Conservation (phyloP, 2,113 vertebrate genomes). For the Pseudorhombus dupliciocellatus region DNA sequence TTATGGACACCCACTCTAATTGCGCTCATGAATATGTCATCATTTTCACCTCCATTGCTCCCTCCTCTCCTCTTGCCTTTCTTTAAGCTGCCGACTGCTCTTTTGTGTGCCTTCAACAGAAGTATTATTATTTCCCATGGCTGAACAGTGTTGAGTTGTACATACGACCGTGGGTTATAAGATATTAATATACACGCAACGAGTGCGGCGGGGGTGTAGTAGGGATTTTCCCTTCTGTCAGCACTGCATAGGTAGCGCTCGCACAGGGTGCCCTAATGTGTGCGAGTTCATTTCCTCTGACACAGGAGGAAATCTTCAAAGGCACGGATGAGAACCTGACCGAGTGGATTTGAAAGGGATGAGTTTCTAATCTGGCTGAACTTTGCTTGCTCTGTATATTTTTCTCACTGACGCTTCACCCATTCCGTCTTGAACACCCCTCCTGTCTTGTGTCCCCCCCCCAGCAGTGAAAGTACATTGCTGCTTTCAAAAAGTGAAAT, state of each 20-base stretch:
- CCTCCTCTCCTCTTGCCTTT: conserved; percentile 8
- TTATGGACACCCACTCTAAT: conserved; percentile 35
- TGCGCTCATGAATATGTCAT: conserved; percentile 42
- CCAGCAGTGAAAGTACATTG: conserved; percentile 21
- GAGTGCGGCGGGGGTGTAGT: conserved; percentile 37
- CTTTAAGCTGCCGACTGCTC: conserved; percentile 17
- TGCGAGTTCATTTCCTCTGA: conserved; percentile 67
- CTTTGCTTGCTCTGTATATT: conserved; percentile 78
- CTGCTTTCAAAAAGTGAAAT: conserved; percentile 38
- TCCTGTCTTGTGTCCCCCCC: conserved; percentile 28
- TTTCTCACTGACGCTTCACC: conserved; percentile 55
- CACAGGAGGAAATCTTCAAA: conserved; percentile 74
- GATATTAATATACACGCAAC: conserved; percentile 63
- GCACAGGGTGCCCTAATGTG: conserved; percentile 51
- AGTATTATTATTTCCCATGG: conserved; percentile 51
- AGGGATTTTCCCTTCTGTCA: conserved; percentile 73
- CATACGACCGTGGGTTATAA: conserved; percentile 58
- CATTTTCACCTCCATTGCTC: conserved; percentile 13
- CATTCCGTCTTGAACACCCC: conserved; percentile 45
- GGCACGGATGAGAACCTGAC: conserved; percentile 60
- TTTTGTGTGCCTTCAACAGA: conserved; percentile 34
- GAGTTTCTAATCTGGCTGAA: conserved; percentile 82
- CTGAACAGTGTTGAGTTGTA: conserved; percentile 42
- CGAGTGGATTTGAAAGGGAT: conserved; percentile 77
- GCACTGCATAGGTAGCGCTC: conserved; percentile 69